These are phyloP conservation scores for Trichoplusia ni DNA, from an alignment of 1,140 invertebrate species.

Conservation along the genomic window DNA sequence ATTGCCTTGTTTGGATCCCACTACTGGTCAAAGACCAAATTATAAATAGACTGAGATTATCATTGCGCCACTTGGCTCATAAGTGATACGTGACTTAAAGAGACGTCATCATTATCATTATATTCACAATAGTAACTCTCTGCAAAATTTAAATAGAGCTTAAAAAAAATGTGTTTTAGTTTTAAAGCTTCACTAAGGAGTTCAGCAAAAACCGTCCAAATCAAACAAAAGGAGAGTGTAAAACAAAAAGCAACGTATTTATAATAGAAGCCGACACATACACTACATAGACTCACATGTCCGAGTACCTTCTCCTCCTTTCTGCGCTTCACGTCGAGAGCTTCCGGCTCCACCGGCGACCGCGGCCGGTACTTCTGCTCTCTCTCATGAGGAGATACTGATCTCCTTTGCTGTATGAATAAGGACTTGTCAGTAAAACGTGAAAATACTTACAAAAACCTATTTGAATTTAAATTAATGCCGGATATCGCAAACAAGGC, in stretches of 20 bases:
- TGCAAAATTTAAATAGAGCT: no score
- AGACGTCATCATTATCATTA: no score
- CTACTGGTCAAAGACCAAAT: no score
- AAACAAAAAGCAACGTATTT: constrained; percentile 36
- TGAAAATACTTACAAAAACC: background rate
- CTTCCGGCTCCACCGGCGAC: constrained; percentile 85
- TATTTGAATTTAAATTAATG: no score
- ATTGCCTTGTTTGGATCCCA: no score
- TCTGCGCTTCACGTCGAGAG: constrained; percentile 87
- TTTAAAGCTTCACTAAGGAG: background rate
- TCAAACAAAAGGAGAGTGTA: background rate
- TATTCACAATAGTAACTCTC: no score
- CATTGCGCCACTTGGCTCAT: no score
- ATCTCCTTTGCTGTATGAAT: constrained; percentile 82
- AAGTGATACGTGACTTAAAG: no score
- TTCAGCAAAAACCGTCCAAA: constrained; percentile 25
- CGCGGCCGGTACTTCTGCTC: constrained; percentile 90
- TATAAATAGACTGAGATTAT: no score
- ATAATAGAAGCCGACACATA: constrained; percentile 59
- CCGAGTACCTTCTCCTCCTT: constrained; percentile 93
- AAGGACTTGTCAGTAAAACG: background rate
- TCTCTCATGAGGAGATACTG: constrained; percentile 94
- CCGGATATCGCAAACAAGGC: no score
- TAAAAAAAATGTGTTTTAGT: no score
- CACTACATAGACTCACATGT: constrained; percentile 87